phyloP scores from a whole-genome alignment of 2,113 vertebrate species.

The Syrmaticus mikado region DNA sequence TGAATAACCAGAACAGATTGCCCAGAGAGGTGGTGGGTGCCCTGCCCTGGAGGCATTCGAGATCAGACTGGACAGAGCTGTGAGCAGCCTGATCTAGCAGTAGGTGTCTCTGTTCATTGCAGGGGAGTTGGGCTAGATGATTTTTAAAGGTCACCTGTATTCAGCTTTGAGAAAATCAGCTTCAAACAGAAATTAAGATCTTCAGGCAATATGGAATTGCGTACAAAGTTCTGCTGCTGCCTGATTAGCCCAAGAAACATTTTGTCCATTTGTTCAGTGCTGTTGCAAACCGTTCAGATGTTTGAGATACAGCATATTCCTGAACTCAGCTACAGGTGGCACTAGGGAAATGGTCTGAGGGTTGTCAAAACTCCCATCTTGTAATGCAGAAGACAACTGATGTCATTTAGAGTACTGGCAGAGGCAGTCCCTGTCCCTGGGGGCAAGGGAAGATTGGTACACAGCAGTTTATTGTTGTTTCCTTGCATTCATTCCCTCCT shows the following conservation, averaged over 20 bases:
- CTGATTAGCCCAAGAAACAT: background rate
- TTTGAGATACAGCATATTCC: background rate
- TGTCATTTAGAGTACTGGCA: background rate
- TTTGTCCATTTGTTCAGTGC: background rate
- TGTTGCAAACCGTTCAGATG: background rate
- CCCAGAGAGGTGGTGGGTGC: no score
- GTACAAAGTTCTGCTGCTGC: background rate
- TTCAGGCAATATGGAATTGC: background rate
- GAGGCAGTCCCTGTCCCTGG: background rate
- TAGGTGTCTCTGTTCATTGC: no score
- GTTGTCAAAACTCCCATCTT: background rate
- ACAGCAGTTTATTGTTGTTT: background rate
- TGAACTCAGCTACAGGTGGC: background rate
- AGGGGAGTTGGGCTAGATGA: no score
- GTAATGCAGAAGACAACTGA: background rate
- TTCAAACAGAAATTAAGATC: background rate
- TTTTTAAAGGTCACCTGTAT: no score
- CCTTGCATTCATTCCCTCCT: background rate
- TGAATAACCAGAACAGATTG: no score
- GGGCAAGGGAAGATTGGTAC: background rate
- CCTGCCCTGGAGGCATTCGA: no score
- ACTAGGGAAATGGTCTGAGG: background rate
- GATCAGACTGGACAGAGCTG: no score
- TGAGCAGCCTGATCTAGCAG: no score
- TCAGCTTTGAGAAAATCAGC: background rate